Conservation (phyloP, 35 echinoderm and acorn worm species). For the Apostichopus californicus region DNA sequence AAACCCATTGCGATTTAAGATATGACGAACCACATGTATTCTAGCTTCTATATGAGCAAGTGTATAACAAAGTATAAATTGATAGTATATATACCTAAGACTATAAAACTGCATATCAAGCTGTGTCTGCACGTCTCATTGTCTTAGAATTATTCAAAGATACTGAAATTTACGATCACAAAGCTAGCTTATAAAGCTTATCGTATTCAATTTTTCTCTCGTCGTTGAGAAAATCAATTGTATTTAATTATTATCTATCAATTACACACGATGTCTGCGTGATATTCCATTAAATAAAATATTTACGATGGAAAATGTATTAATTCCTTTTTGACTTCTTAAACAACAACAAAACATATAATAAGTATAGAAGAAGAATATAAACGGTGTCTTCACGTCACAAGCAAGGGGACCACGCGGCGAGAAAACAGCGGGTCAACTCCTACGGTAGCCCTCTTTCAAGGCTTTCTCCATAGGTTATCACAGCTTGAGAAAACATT, state of each 20-base stretch:
- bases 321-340: no score
- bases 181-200: background rate
- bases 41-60: no score
- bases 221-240: conserved; percentile 9
- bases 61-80: no score
- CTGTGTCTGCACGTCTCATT: background rate
- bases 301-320: background rate
- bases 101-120: no score
- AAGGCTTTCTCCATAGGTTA: background rate
- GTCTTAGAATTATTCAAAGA: conserved; percentile 1
- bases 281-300: conserved; percentile 1
- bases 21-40: no score
- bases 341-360: no score
- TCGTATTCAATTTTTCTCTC: no score
- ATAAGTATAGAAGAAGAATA: background rate
- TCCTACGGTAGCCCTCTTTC: background rate
- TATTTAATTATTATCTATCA: conserved; percentile 41
- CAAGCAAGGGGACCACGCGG: conserved; percentile 6
- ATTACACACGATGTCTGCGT: conserved; percentile 2
- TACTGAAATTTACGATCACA: background rate
- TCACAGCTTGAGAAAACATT: background rate
- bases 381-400: background rate
- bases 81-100: no score
- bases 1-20: no score
- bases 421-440: conserved; percentile 4